Evolutionary conservation across 2,113 vertebrate genomes (phyloP), one percentile per base, ranked within the genome.

Genomic region (Tapirus terrestris): DNA sequence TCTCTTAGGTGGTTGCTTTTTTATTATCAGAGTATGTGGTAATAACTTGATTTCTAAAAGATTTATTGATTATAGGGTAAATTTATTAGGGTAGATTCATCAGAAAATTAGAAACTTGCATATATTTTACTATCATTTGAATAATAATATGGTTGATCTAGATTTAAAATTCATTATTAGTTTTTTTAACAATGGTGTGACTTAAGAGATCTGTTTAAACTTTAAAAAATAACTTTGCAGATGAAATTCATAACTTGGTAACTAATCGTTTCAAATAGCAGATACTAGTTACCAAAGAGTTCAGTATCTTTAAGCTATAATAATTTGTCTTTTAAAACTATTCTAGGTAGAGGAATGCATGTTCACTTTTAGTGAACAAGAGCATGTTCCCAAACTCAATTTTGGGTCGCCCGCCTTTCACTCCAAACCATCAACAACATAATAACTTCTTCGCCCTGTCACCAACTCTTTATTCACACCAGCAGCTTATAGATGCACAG

Each of bases 321-420:
- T 91, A 95, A 96, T 80, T 84, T 89, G 9, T 45, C 2, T 33
- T 89, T 45, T 67, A 31, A 92, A 84, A 94, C 86, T 53, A 17
- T 63, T 91, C 25, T 67, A 99, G 98, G 94, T 97, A 39, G 86
- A 97, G 97, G 97, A 96, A 98, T 98, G 98, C 98, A 99, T 99
- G 99, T 98, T 98, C 84, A 92, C 96, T 91, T 98, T 97, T 92
- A 96, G 98, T 95, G 97, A 97, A 97, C 98, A 98, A 96, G 98
- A 99, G 97, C 93, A 99, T 99, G 99, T 99, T 99, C 98, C 99
- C 99, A 97, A 99, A 99, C 95, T 98, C 98, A 89, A 98, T 83
- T 93, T 92, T 98, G 98, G 97, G 98, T 98, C 85, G 61, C 97
- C 98, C 98, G 91, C 98, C 98, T 93, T 99, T 99, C 86, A 92